These are phyloP conservation scores for Himalopsyche kuldschensis DNA, from an alignment of 2,888 invertebrate species.

Conservation along the genomic window DNA sequence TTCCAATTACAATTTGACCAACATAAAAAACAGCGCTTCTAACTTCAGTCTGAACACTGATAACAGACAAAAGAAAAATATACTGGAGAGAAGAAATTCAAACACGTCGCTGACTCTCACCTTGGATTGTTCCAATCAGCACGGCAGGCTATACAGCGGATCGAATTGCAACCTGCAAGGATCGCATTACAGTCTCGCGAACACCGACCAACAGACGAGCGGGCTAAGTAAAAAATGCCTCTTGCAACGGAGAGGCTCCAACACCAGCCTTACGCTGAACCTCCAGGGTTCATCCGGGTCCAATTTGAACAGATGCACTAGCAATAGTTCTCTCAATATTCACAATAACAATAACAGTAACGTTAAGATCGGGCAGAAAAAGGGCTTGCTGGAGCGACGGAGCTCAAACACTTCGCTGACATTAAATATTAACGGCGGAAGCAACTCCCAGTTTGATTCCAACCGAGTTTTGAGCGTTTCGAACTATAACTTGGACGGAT, in stretches of 20 bases:
- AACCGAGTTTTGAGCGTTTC: constrained; percentile 56
- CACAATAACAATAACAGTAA: constrained; percentile 51
- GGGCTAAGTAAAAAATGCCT: constrained; percentile 62
- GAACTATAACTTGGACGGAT: constrained; percentile 58
- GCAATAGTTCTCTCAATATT: constrained; percentile 58
- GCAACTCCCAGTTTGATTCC: constrained; percentile 55
- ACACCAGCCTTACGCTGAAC: constrained; percentile 83
- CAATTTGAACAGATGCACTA: constrained; percentile 59
- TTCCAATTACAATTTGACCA: constrained; percentile 53
- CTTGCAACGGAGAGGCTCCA: constrained; percentile 79
- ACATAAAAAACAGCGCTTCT: constrained; percentile 54
- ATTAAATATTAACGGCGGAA: constrained; percentile 63
- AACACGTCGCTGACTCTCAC: constrained; percentile 82
- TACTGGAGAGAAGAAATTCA: constrained; percentile 82
- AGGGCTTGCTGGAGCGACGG: constrained; percentile 78
- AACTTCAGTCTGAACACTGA: constrained; percentile 56
- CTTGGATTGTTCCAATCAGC: constrained; percentile 51
- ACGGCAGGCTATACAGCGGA: constrained; percentile 55
- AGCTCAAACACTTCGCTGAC: constrained; percentile 91
- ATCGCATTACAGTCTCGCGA: constrained; percentile 51
- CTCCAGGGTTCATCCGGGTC: constrained; percentile 53
- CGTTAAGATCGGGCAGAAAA: constrained; percentile 54
- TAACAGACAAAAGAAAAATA: constrained; percentile 61
- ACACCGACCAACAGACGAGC: constrained; percentile 43
- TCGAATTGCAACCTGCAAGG: constrained; percentile 48